Evolutionary conservation across 37 sponge, comb jelly and placozoan genomes (phyloP), one percentile per base, ranked within the genome.

Genomic region (Beroe forskalii): DNA sequence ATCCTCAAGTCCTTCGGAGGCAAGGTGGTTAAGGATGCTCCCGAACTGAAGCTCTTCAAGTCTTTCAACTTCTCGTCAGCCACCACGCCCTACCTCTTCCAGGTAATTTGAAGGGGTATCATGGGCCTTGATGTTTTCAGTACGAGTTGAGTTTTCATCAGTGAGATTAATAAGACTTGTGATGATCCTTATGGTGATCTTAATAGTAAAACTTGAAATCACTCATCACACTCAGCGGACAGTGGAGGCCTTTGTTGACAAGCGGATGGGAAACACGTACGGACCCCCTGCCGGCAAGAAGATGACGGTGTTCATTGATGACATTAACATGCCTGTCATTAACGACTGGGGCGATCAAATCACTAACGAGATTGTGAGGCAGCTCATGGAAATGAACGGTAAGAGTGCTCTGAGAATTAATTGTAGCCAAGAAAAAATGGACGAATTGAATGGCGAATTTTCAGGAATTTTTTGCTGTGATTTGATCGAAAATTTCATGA

Each of bases 1-100:
- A 91, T 91, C 22, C 55, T 91, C 41, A 91, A 76, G 67, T 37
- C 69, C 30, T 91, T 80, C 41, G 86, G 86, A 24, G n/a, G 30
- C 4, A 41, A 44, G 0, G 86, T 76, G 61, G 86, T 27, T 9
- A 61, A 62, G 48, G 66, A 76, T 0, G 83, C 66, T 4, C 91
- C 86, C 17, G 91, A 91, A 31, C 25, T 23, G 37, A 67, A 91
- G 20, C 89, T 91, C 8, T 62, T 60, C 76, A 91, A 91, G 28
- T 40, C 72, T 28, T 80, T 91, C 62, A 91, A 91, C 48, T 91
- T 91, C 67, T 89, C 86, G 0, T 91, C 91, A 8, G 91, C 91
- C 9, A 76, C 91, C 20, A 91, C 91, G 20, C 91, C 91, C 20
- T 67, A 63, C 41, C 67, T 91, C 25, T 91, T 91, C 91, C 86